Evolutionary conservation across 2,888 invertebrate species (phyloP), one percentile per base, ranked within the genome.

Genomic region (Drosophila greeni): DNA sequence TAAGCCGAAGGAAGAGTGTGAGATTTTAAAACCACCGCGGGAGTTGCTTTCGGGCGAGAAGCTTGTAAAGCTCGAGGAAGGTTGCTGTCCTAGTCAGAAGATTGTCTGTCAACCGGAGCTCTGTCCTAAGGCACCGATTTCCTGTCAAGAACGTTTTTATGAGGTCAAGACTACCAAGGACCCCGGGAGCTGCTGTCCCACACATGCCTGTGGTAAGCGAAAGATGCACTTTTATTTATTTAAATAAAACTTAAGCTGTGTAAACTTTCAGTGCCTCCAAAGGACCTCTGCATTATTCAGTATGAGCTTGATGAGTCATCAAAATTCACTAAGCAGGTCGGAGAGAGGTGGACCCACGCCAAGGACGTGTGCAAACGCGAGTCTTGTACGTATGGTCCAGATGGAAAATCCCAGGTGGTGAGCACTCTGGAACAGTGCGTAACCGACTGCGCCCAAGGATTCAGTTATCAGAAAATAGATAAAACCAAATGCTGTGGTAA

Each of bases 1-100:
- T 83, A 92, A 92, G 82, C 94, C 94, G 0, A 87, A 90, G 5
- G 92, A 92, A 42, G 92, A 95, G 70, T 95, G 95, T 82, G 92
- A 92, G 7, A 85, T 87, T 1, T 77, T 91, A 2, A 86, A 88
- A 0, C 77, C 85, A 2, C 66, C 89, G 77, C 68, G 91, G 90
- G 54, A 90, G 29, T 75, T 93, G 20, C 90, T 92, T 70, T 91
- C 92, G 0, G 95, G 95, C 18, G 92, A 92, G 88, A 90, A 91
- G 66, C 88, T 91, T 31, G 86, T 90, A 2, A 85, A 91, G n/a
- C 90, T 92, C 69, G 89, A 89, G 1, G 89, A 90, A 20, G 95
- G 95, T 0, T 96, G 96, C 85, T 96, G 96, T 83, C 93, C 95
- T 0, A 90, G 90, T 6, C 84, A 90, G 9, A 88, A 90, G 61